Evolutionary conservation across 2,888 invertebrate genomes (phyloP).

Genomic region (Marasmarcha lunaedactyla): DNA sequence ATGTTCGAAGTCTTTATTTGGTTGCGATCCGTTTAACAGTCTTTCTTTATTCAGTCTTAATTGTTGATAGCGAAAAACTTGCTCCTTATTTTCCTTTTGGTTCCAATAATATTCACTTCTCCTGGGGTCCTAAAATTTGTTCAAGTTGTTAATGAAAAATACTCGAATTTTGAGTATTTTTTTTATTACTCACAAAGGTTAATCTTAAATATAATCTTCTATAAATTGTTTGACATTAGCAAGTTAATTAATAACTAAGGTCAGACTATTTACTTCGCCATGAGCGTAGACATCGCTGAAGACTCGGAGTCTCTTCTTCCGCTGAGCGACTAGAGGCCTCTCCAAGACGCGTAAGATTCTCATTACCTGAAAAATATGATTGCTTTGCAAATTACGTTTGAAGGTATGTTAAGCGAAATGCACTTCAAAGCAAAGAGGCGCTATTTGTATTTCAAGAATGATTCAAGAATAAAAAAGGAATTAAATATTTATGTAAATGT

Average conservation of each 20-base stretch:
- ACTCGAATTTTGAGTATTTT: too few relatives aligned
- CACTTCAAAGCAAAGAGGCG: too few relatives aligned
- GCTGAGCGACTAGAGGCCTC: slow-evolving; percentile 47
- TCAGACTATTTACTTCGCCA: slow-evolving; percentile 52
- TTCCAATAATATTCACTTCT: slow-evolving; percentile 48
- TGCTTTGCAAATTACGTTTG: too few relatives aligned
- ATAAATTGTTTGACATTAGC: too few relatives aligned
- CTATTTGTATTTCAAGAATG: too few relatives aligned
- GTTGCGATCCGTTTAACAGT: slow-evolving; percentile 24
- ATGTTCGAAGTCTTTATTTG: background rate
- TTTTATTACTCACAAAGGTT: too few relatives aligned
- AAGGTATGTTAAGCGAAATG: too few relatives aligned
- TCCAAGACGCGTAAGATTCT: slow-evolving; percentile 43
- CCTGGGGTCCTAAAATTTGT: slow-evolving; percentile 52
- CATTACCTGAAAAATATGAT: slow-evolving; percentile 22
- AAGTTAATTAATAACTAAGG: too few relatives aligned
- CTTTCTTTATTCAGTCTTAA: slow-evolving; percentile 37
- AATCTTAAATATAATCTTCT: too few relatives aligned
- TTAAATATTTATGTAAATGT: too few relatives aligned
- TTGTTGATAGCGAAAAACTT: slow-evolving; percentile 36
- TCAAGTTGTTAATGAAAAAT: too few relatives aligned
- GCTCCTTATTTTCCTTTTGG: slow-evolving; percentile 45
- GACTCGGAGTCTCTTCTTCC: slow-evolving; percentile 32
- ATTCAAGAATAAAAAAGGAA: too few relatives aligned
- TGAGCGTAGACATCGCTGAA: slow-evolving; percentile 57